Percentiles rank a stretch among this genome's conserved stretches.
phyloP scores from a whole-genome alignment of 2,888 invertebrate species.

The Cenopis cana region DNA sequence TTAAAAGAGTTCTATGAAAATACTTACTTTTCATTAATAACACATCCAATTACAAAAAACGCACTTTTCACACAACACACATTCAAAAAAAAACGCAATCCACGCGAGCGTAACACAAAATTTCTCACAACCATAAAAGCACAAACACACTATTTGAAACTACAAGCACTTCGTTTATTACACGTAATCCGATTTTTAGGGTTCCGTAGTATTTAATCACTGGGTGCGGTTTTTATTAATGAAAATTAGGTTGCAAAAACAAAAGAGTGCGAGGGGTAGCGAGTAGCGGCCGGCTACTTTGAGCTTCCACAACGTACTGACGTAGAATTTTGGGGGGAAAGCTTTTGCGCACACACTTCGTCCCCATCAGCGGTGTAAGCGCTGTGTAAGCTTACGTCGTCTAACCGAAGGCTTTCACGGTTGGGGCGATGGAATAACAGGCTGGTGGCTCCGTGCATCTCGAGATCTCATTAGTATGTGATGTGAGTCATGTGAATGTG shows the following conservation, averaged over 20 bases:
- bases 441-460: constrained; percentile 7
- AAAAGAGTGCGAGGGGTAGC: constrained; percentile 50
- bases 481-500: background rate
- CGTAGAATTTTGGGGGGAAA: constrained; percentile 46
- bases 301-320: constrained; percentile 47
- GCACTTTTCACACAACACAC: constrained; percentile 47
- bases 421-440: constrained; percentile 9
- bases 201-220: too few species aligned
- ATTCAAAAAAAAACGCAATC: constrained; percentile 49
- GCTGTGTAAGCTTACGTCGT: constrained; percentile 23
- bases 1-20: background rate
- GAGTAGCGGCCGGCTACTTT: constrained; percentile 55
- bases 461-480: background rate
- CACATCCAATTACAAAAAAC: constrained; percentile 45
- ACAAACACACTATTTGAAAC: constrained; percentile 37
- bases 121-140: constrained; percentile 39
- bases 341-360: constrained; percentile 44
- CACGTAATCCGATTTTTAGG: constrained; percentile 9
- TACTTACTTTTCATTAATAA: constrained; percentile 33
- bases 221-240: constrained; percentile 61
- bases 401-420: background rate
- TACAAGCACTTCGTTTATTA: constrained; percentile 9
- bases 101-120: constrained; percentile 45
- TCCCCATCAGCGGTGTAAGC: constrained; percentile 25
- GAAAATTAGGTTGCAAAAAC: constrained; percentile 56